phyloP scores from a whole-genome alignment of 2,797 vertebrate genomes.

The Pangasius larnaudii region DNA sequence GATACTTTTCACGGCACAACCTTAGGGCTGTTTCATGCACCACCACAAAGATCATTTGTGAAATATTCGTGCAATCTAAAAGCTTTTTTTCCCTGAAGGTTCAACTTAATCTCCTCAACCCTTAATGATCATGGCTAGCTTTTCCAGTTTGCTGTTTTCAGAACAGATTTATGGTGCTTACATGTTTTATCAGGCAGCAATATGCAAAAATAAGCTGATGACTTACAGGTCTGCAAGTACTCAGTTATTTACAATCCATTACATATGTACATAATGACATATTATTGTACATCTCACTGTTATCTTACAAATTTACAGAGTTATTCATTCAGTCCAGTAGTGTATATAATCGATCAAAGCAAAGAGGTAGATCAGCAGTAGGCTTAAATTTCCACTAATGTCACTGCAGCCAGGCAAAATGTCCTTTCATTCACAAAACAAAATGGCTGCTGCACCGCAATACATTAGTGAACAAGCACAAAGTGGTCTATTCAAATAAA shows the following conservation, averaged over 20 bases:
- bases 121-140: not conserved
- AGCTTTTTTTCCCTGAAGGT: slow-evolving; percentile 33
- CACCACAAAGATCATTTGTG: slow-evolving; percentile 52
- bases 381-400: not conserved
- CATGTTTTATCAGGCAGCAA: not conserved
- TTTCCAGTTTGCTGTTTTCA: slow-evolving; percentile 20
- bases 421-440: slow-evolving; percentile 40
- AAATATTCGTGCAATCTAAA: slow-evolving; percentile 51
- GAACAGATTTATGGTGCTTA: not conserved
- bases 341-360: not conserved
- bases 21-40: slow-evolving; percentile 51
- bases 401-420: slow-evolving; percentile 35
- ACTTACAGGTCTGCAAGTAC: not conserved
- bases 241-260: not conserved
- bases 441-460: slow-evolving; percentile 40
- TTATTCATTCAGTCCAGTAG: not conserved
- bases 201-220: not conserved
- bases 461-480: not conserved
- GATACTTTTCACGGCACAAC: slow-evolving; percentile 65
- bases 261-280: not conserved
- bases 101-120: slow-evolving; percentile 20
- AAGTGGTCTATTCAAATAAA: not conserved
- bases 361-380: not conserved
- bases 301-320: not conserved
- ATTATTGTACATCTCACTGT: not conserved